Evolutionary conservation across 2,888 invertebrate species (phyloP).

Genomic region (Dasypogon diadema): DNA sequence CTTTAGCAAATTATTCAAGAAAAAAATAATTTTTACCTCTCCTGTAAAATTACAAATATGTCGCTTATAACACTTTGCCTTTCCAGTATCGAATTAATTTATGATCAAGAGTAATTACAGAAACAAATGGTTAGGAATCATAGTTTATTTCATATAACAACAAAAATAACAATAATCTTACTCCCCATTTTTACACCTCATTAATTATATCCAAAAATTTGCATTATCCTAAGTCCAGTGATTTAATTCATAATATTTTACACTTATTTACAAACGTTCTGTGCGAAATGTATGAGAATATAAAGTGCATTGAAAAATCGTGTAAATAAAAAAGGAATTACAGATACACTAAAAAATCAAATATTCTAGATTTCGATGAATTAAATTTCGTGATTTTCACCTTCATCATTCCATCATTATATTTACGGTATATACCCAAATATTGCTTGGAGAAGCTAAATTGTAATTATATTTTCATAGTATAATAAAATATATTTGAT

Average conservation of each 20-base stretch:
- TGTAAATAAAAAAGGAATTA: conserved; percentile 29
- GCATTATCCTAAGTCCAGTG: conserved; percentile 33
- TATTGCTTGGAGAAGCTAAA: conserved; percentile 22
- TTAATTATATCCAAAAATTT: conserved; percentile 20
- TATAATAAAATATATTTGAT: conserved; percentile 8
- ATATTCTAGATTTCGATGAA: conserved; percentile 16
- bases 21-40: too few relatives aligned
- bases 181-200: conserved; percentile 34
- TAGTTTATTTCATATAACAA: conserved; percentile 50
- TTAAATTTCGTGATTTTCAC: conserved; percentile 29
- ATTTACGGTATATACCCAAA: conserved; percentile 13
- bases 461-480: not conserved
- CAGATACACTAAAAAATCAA: conserved; percentile 1
- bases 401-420: conserved; percentile 22
- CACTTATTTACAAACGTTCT: conserved; percentile 50
- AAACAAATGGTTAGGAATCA: conserved; percentile 47
- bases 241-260: conserved; percentile 43
- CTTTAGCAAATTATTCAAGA: too few relatives aligned
- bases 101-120: too few relatives aligned
- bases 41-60: too few relatives aligned
- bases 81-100: too few relatives aligned
- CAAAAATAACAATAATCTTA: conserved; percentile 51
- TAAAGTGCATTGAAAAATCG: conserved; percentile 44
- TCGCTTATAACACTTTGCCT: too few relatives aligned
- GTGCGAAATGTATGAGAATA: conserved; percentile 47